Base-by-base conservation (phyloP, 2,797 vertebrate genomes). In the Carduelis carduelis region DNA sequence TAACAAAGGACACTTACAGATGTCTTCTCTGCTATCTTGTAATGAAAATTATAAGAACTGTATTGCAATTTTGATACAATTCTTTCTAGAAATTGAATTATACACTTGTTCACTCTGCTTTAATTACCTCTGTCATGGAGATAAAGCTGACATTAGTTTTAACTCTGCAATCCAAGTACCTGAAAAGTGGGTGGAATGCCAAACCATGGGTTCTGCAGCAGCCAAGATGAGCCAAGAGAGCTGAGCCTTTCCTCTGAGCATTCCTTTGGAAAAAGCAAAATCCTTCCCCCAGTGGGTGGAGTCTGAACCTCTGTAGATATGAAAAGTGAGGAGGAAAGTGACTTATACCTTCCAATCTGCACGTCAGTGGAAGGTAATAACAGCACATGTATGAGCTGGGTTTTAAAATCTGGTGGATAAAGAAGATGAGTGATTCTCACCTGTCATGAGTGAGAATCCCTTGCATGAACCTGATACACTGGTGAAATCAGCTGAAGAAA, bases 81-180 rank as follows among this genome's bases (percentile, higher is more conserved):
- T 79, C 7, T 90, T 72, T 66, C 66, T 64, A 64, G 41, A 92
- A 90, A 84, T 34, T 28, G 35, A 82, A 47, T 30, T 30, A 37
- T 28, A 2, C 10, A 19, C 32, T 52, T 47, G 44, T 53, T 60
- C 12, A 19, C 24, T 68, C 57, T 34, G 11, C 8, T 92, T 53
- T 56, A 37, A 34, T 89, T 80, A 41, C 23, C 52, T 77, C 19
- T 56, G 2, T 30, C 3, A 1, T 18, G 24, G 37, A 87, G 46
- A 77, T 56, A 70, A 90, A 70, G 32, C 15, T 17, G 5, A 60
- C 10, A 24, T 50, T 83, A 26, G 8, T 80, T 72, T 93, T 32
- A 57, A 57, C 5, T 66, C 24, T 89, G 49, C 77, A 89, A 53
- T 43, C 14, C n/a, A 70, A 79, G 9, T 43, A 65, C 24, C 75